A percentile compares a stretch with the other conserved stretches of the same genome.
Evolutionary conservation across 1,140 invertebrate species (phyloP).

Genomic region (Drosophila erecta): DNA sequence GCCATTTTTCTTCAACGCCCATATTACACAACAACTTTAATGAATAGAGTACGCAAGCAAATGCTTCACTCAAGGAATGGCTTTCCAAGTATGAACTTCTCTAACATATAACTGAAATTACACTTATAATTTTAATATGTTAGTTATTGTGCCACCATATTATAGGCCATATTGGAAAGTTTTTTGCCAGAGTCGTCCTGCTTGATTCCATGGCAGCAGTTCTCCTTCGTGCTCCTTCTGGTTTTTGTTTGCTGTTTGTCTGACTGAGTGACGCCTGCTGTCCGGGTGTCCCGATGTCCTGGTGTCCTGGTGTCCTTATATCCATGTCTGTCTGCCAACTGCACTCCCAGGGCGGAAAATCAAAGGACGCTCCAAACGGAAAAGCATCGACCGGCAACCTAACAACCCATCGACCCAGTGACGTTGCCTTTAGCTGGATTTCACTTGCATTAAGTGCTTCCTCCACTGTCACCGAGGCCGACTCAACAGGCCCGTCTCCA

Average conservation of each 20-base stretch:
- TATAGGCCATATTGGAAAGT: no score
- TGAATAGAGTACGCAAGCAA: not conserved
- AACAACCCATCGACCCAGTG: slow-evolving; percentile 68
- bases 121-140: no score
- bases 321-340: slow-evolving; percentile 7
- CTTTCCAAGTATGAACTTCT: no score
- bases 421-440: slow-evolving; percentile 59
- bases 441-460: slow-evolving; percentile 79
- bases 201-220: slow-evolving; percentile 7
- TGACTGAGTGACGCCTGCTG: slow-evolving; percentile 66
- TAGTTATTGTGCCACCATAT: no score
- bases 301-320: slow-evolving; percentile 1
- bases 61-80: no score
- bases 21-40: not conserved
- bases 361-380: slow-evolving; percentile 12
- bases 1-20: not conserved
- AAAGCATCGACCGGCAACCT: slow-evolving; percentile 39
- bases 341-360: slow-evolving; percentile 14
- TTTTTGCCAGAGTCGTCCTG: not conserved
- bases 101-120: no score
- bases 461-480: slow-evolving; percentile 29
- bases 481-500: not conserved
- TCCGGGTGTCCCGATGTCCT: not conserved
- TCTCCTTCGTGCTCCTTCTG: slow-evolving; percentile 2
- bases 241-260: slow-evolving; percentile 37